Evolutionary conservation across 2,797 vertebrate genomes (phyloP), one percentile per base, ranked within the genome.

Genomic region (Rousettus madagascariensis): DNA sequence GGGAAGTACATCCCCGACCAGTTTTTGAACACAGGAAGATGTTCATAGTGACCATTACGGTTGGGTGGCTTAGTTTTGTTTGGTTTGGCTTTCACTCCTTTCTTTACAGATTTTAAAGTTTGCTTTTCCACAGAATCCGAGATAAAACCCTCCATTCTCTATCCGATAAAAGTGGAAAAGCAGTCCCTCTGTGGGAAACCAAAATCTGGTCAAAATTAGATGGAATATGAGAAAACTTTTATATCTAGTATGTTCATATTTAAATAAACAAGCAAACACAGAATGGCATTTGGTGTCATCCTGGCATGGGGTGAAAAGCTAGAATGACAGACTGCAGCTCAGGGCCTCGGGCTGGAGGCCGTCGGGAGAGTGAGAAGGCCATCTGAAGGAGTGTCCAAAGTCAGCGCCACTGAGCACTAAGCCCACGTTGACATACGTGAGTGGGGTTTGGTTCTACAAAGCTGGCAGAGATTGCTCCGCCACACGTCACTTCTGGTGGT

Each of bases 101-200:
- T 74, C 72, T 88, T 84, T 80, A 69, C 79, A 61, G 65, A 63
- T 61, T 71, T 86, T 88, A 22, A 86, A 90, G 53, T 87, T 86
- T 71, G 43, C n/a, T 63, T 24, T 92, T 30, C 16, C 20, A 1
- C 24, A 83, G 86, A 84, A 57, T 86, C n/a, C 4, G 41, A 17
- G 12, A 24, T 83, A 36, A 79, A 68, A 53, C 55, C 26, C 0
- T 51, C 1, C 0, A 3, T 86, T 63, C 49, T 79, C 24, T 72
- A 16, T 83, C 1, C 65, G 49, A 15, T 89, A n/a, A 79, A 86
- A 75, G 13, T 61, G 24, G 36, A 88, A 53, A 75, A 38, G 30
- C 3, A 0, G 19, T 90, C 49, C 43, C 26, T 87, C 26, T 86
- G 22, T 53, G 84, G 15, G 49, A 79, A 90, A 53, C 43, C 36